Conservation (phyloP, 2,797 vertebrate species). For the Sebastes vulpes region DNA sequence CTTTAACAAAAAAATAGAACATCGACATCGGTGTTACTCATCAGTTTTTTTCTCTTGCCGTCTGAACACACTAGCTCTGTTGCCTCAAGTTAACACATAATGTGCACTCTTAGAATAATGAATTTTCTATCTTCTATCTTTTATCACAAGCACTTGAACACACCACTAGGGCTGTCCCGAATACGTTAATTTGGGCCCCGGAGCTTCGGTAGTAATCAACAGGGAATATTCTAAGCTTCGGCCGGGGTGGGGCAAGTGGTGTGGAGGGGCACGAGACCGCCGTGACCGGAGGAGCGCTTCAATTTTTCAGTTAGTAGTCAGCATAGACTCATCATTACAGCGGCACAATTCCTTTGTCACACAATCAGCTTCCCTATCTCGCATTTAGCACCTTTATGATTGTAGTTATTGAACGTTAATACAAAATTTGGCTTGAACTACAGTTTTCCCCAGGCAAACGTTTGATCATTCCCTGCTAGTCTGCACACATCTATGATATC, state of each 20-base stretch:
- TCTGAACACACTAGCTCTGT: neutral
- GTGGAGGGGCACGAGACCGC: too few relatives aligned
- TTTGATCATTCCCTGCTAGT: slow-evolving; percentile 1
- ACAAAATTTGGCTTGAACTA: neutral
- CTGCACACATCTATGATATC: slow-evolving; percentile 10
- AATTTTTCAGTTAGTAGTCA: too few relatives aligned
- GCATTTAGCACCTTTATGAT: neutral
- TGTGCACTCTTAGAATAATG: neutral
- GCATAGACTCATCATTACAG: too few relatives aligned
- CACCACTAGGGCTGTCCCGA: neutral
- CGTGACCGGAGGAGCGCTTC: too few relatives aligned
- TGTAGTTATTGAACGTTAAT: neutral
- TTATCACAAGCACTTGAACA: neutral
- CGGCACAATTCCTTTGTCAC: too few relatives aligned
- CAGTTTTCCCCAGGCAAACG: neutral
- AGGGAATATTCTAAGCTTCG: too few relatives aligned
- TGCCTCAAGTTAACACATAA: neutral
- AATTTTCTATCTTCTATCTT: neutral
- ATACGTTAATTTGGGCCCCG: too few relatives aligned
- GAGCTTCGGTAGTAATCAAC: too few relatives aligned
- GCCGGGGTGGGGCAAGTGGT: too few relatives aligned
- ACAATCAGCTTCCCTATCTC: too few relatives aligned
- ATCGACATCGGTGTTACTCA: neutral
- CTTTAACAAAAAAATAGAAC: neutral
- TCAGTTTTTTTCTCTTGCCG: neutral